These are phyloP conservation scores for Baronia brevicornis DNA, from an alignment of 2,888 invertebrate genomes.

Conservation along the genomic window DNA sequence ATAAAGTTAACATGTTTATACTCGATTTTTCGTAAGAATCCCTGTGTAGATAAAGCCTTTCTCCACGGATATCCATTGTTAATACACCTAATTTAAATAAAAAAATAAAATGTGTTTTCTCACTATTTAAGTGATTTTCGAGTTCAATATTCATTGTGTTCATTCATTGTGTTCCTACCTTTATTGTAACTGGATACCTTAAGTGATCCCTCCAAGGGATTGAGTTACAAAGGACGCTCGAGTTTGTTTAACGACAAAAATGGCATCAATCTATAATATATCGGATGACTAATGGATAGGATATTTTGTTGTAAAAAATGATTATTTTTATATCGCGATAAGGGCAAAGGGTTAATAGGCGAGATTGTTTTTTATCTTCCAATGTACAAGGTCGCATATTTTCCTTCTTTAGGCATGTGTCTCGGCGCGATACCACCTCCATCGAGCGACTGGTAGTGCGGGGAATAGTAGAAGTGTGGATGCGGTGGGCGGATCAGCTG, in stretches of 20 bases:
- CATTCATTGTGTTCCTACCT: conserved; percentile 6
- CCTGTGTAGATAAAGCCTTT: too few species aligned
- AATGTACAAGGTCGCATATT: not conserved
- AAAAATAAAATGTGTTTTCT: conserved; percentile 1
- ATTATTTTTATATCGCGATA: conserved; percentile 13
- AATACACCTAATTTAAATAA: too few species aligned
- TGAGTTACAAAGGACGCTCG: conserved; percentile 22
- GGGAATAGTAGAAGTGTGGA: too few species aligned
- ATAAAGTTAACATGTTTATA: too few species aligned
- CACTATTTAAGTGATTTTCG: not conserved
- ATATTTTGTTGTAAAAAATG: conserved; percentile 13
- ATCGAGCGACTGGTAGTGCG: too few species aligned
- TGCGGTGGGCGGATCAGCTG: too few species aligned
- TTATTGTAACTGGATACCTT: conserved; percentile 39
- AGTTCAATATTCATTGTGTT: conserved; percentile 1
- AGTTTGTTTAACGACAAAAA: conserved; percentile 24
- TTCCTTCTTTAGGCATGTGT: not conserved
- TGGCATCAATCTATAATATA: conserved; percentile 25
- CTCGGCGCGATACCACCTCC: too few species aligned
- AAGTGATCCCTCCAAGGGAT: conserved; percentile 36
- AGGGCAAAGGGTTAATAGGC: conserved; percentile 1
- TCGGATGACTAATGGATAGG: conserved; percentile 46
- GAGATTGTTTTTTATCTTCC: too few species aligned
- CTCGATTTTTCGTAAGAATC: too few species aligned
- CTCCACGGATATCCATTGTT: too few species aligned